Conservation (phyloP, 2,113 vertebrate genomes). For the Mesitornis unicolor region DNA sequence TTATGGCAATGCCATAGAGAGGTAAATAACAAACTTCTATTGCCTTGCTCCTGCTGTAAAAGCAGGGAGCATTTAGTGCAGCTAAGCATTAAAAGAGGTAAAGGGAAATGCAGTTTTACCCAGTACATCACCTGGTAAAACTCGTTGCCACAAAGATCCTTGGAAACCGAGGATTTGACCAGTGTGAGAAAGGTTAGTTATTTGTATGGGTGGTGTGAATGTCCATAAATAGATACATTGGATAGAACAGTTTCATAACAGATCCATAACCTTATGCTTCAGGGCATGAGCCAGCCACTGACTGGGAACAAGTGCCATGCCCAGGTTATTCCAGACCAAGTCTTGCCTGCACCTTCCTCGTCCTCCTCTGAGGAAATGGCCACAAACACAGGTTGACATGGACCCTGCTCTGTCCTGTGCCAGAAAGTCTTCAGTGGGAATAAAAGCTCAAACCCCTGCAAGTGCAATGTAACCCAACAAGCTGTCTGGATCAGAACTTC, state of each 20-base stretch:
- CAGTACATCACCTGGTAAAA: background rate
- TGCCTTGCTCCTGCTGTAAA: background rate
- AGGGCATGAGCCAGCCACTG: background rate
- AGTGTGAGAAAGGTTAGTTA: background rate
- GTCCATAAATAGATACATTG: background rate
- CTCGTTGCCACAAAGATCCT: background rate
- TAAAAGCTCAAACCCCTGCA: background rate
- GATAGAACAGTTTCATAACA: conserved; percentile 38
- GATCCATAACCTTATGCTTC: conserved; percentile 20
- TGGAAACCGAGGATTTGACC: background rate
- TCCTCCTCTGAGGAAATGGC: background rate
- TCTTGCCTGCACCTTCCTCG: background rate
- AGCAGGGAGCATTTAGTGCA: background rate
- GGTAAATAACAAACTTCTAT: background rate
- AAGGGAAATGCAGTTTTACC: background rate
- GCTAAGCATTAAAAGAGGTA: background rate
- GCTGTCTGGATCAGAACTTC: background rate
- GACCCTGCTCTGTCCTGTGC: background rate
- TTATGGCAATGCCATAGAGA: background rate
- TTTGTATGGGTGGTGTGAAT: background rate
- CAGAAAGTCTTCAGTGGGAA: background rate
- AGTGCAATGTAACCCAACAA: background rate
- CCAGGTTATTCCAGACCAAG: background rate
- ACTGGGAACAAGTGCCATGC: background rate
- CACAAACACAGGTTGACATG: fast-evolving